A percentile compares a stretch with the other conserved stretches of the same genome.
phyloP scores from a whole-genome alignment of 2,113 vertebrate species.

The Boulengeromyrus knoepffleri region DNA sequence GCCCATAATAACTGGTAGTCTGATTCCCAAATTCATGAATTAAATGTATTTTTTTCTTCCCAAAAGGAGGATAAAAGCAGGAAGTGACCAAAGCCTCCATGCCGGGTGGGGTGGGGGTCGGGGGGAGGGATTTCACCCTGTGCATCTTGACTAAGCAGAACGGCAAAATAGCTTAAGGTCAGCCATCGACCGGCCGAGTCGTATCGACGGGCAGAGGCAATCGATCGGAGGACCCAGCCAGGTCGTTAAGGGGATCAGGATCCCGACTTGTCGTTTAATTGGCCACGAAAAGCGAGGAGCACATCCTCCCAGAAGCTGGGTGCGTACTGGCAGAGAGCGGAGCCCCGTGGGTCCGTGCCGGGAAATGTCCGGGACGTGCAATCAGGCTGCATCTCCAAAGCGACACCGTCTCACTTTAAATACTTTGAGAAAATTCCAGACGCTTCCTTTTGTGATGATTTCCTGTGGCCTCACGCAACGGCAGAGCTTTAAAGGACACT shows the following conservation, averaged over 20 bases:
- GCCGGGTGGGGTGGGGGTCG: background rate
- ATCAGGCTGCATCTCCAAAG: background rate
- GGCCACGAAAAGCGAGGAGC: background rate
- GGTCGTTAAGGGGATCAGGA: conserved; percentile 12
- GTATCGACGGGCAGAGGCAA: background rate
- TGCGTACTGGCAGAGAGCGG: background rate
- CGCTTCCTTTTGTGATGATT: background rate
- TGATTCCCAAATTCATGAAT: background rate
- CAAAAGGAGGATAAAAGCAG: background rate
- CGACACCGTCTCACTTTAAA: background rate
- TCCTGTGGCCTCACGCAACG: background rate
- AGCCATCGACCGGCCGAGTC: background rate
- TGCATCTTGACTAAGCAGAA: conserved; percentile 2
- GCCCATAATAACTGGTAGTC: background rate
- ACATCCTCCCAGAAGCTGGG: background rate
- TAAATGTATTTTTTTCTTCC: background rate
- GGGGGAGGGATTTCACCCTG: background rate
- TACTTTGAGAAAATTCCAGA: background rate
- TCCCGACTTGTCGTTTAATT: background rate
- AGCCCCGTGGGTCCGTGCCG: background rate
- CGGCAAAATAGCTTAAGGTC: conserved; percentile 11
- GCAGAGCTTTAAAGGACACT: background rate
- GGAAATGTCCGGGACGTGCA: background rate
- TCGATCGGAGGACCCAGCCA: conserved; percentile 7
- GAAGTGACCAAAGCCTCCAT: background rate